These are phyloP conservation scores for Galeopsomyia nigrocyanea DNA, from an alignment of 2,888 invertebrate genomes.

Conservation along the genomic window DNA sequence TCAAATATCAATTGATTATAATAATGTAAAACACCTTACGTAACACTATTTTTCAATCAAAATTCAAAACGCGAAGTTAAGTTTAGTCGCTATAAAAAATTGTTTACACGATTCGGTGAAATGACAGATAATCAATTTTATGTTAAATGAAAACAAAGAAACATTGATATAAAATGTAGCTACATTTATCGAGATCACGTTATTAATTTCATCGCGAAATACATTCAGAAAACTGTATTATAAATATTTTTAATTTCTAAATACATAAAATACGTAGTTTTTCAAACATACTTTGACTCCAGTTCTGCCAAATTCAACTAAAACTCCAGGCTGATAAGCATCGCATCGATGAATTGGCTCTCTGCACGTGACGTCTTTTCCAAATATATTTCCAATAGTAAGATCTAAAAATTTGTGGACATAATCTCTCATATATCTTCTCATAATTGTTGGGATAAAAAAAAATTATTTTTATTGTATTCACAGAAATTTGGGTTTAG, in stretches of 20 bases:
- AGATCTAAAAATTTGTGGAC: constrained; percentile 59
- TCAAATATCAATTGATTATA: not conserved
- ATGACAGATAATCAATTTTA: too few relatives aligned
- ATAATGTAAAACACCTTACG: constrained; percentile 12
- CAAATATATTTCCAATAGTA: constrained; percentile 61
- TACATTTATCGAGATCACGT: too few relatives aligned
- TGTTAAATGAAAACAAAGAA: too few relatives aligned
- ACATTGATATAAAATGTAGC: too few relatives aligned
- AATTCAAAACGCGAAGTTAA: constrained; percentile 32
- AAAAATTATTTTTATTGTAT: constrained; percentile 13
- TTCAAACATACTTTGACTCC: constrained; percentile 55
- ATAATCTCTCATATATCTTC: constrained; percentile 55
- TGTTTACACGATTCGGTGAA: too few relatives aligned
- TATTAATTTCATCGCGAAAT: too few relatives aligned
- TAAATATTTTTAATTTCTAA: not conserved
- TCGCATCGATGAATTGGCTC: constrained; percentile 63
- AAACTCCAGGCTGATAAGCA: constrained; percentile 62
- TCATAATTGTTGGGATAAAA: constrained; percentile 10
- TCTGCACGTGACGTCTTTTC: constrained; percentile 63
- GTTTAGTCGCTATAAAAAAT: not conserved
- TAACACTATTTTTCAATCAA: constrained; percentile 8
- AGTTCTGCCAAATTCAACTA: constrained; percentile 62
- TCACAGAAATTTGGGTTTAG: constrained; percentile 26
- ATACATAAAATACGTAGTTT: not conserved
- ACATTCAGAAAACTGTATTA: not conserved